Evolutionary conservation across 2,113 vertebrate genomes (phyloP), one percentile per base, ranked within the genome.

Genomic region (Amblyopsis rosae): DNA sequence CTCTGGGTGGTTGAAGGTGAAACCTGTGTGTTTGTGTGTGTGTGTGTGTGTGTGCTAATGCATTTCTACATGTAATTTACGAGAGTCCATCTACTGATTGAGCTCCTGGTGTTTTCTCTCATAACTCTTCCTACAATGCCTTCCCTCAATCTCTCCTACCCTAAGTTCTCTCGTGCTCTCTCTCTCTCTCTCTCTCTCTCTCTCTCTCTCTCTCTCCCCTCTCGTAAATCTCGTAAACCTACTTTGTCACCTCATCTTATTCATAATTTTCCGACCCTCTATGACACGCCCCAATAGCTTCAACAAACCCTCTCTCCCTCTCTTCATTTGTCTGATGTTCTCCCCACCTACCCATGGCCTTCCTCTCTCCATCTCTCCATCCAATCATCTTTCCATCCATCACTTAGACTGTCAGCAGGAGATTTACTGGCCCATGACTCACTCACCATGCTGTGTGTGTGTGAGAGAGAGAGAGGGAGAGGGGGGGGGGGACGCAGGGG

Each of bases 1-100:
- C 51, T 54, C 13, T 45, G 15, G 11, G 1, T 46, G 15, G 13
- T 13, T 54, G 51, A n/a, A n/a, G 12, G 13, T 54, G 7, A n/a
- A 56, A 46, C 65, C 12, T 67, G 5, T 45, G 33, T 19, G 45
- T 63, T 62, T 67, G 45, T 49, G 53, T 12, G 19, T 54, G 45
- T 15, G 13, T 69, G 61, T 16, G 33, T 12, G 54, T 3, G 66
- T 51, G 69, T 60, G 65, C 35, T 58, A 50, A 59, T 72, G 69
- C 62, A 73, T 74, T 82, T 82, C 84, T 76, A 79, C 60, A 55
- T 55, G 75, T 78, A 83, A 84, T 88, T 86, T 85, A 85, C 86
- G 70, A 63, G 56, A 67, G 75, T 72, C 82, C 82, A 86, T 87
- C 83, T 87, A 80, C 82, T 83, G 80, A 88, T 87, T 86, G 80